These are phyloP conservation scores for Muscina levida DNA, from an alignment of 2,888 invertebrate genomes.

Conservation along the genomic window DNA sequence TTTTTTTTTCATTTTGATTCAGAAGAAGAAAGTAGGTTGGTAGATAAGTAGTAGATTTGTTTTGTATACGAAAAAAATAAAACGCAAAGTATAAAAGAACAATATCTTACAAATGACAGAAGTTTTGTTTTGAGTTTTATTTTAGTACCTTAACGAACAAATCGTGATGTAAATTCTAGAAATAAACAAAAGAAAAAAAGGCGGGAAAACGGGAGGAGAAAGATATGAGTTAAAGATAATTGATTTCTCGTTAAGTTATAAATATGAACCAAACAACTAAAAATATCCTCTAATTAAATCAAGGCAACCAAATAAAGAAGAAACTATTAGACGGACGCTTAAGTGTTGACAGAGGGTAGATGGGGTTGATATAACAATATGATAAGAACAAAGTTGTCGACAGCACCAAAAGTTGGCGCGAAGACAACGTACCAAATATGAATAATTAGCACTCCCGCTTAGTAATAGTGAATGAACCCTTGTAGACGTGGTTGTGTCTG, in stretches of 20 bases:
- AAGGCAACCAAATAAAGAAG: background rate
- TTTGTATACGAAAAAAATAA: background rate
- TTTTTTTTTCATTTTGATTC: background rate
- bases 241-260: constrained; percentile 54
- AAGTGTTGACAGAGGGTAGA: too few species aligned
- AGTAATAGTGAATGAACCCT: too few species aligned
- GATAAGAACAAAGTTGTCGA: too few species aligned
- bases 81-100: constrained; percentile 41
- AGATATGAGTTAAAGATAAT: constrained; percentile 52
- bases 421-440: constrained; percentile 10
- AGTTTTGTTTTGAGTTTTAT: constrained; percentile 36
- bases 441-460: constrained; percentile 44
- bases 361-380: too few species aligned
- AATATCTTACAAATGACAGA: constrained; percentile 53
- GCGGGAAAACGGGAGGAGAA: constrained; percentile 41
- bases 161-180: constrained; percentile 80
- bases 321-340: too few species aligned
- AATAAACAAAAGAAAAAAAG: constrained; percentile 72
- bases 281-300: background rate
- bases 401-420: too few species aligned
- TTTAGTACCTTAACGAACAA: constrained; percentile 78
- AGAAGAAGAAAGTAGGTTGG: constrained; percentile 1
- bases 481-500: background rate
- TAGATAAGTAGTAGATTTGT: background rate
- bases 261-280: background rate